Conservation (phyloP, 2,797 vertebrate genomes). For the Pyrocephalus nanus region DNA sequence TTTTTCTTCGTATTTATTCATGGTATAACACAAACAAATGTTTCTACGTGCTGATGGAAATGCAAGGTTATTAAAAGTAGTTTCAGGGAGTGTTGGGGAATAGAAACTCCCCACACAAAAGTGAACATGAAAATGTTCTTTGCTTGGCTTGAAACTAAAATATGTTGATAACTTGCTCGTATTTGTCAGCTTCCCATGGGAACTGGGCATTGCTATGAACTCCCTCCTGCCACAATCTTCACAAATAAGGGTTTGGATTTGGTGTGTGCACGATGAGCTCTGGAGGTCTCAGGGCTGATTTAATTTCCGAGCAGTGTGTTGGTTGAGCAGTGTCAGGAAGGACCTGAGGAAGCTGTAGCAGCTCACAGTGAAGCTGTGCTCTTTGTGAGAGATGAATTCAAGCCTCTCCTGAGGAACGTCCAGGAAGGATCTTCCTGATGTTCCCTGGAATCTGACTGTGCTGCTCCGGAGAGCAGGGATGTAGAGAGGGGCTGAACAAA, state of each 20-base stretch:
- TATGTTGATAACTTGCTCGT: not conserved
- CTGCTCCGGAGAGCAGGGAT: not conserved
- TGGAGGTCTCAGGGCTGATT: not conserved
- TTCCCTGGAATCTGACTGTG: not conserved
- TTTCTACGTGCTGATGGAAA: not conserved
- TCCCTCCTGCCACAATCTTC: not conserved
- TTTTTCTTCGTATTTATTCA: slow-evolving; percentile 18
- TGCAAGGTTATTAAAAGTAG: not conserved
- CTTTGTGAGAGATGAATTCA: not conserved
- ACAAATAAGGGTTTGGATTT: not conserved
- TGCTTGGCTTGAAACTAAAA: not conserved
- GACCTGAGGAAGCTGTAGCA: not conserved
- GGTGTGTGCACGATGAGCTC: not conserved
- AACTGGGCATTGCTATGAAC: not conserved
- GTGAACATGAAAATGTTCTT: not conserved
- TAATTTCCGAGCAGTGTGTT: not conserved
- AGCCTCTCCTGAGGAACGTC: not conserved
- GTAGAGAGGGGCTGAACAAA: not conserved
- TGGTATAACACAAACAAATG: not conserved
- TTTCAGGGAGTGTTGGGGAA: not conserved
- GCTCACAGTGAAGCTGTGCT: not conserved
- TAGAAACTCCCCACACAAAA: not conserved
- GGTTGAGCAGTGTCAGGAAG: not conserved
- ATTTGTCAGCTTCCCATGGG: not conserved
- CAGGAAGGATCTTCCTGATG: not conserved